Evolutionary conservation across 2,888 invertebrate genomes (phyloP).

Genomic region (Pherbina coryleti): DNA sequence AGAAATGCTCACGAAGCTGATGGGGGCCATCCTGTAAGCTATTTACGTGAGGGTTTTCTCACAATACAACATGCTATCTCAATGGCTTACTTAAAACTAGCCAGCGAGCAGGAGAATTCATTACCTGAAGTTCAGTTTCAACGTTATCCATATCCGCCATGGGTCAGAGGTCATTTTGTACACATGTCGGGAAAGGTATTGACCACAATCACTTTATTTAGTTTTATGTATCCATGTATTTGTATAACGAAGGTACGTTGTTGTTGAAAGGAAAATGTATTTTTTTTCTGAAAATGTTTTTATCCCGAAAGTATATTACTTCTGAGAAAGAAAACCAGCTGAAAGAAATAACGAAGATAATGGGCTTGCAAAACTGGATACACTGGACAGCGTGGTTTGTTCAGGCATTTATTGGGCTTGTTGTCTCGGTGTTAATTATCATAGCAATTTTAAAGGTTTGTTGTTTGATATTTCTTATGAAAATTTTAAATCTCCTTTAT

Average conservation of each 20-base stretch:
- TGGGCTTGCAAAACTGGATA: constrained; percentile 28
- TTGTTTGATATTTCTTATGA: background rate
- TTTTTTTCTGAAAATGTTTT: background rate
- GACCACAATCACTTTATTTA: constrained; percentile 80
- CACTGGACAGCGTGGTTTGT: constrained; percentile 28
- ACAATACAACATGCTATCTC: constrained; percentile 74
- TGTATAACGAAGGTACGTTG: constrained; percentile 76
- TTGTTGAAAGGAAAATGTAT: background rate
- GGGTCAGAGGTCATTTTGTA: constrained; percentile 75
- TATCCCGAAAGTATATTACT: background rate
- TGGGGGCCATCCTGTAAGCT: constrained; percentile 74
- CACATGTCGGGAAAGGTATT: constrained; percentile 76
- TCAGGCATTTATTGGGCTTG: constrained; percentile 77
- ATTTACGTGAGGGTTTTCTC: constrained; percentile 74
- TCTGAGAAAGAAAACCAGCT: constrained; percentile 7
- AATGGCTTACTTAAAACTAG: constrained; percentile 59
- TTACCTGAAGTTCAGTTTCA: constrained; percentile 54
- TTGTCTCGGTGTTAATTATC: constrained; percentile 68
- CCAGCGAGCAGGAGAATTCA: constrained; percentile 46
- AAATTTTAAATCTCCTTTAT: background rate
- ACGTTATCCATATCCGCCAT: constrained; percentile 79
- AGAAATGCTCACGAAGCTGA: constrained; percentile 47
- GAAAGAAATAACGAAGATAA: constrained; percentile 11
- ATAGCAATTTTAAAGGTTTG: constrained; percentile 66
- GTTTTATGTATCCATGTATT: constrained; percentile 83